These are phyloP conservation scores for Gallinago solitaria DNA, from an alignment of 2,797 vertebrate species.

Conservation along the genomic window DNA sequence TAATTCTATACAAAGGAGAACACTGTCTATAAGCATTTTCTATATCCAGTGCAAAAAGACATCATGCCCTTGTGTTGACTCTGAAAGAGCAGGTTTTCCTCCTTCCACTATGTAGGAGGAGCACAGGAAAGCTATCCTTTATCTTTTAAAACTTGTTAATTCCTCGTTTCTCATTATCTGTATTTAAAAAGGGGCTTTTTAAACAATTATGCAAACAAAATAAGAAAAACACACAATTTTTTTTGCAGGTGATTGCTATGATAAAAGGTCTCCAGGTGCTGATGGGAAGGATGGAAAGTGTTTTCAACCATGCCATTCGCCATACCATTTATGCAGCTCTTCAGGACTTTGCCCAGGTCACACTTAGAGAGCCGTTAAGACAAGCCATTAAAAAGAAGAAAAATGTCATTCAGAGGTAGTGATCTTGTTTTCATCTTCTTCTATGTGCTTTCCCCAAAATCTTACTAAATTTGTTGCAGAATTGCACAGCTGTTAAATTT, in stretches of 20 bases:
- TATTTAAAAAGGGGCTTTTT: neutral
- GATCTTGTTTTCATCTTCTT: neutral
- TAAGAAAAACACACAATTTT: neutral
- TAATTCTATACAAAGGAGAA: neutral
- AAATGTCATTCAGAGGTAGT: conserved; percentile 94
- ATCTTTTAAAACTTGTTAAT: neutral
- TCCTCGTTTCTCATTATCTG: neutral
- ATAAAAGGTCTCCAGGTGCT: conserved; percentile 97
- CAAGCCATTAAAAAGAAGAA: conserved; percentile 99
- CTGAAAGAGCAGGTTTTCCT: neutral
- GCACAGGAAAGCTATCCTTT: neutral
- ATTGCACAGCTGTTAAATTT: neutral
- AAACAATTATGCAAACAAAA: neutral
- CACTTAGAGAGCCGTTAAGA: conserved; percentile 90
- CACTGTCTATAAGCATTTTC: neutral
- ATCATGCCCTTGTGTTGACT: neutral
- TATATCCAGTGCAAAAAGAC: neutral
- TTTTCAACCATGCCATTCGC: conserved; percentile 97
- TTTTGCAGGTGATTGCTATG: conserved; percentile 93
- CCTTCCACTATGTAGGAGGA: neutral
- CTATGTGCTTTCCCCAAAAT: neutral
- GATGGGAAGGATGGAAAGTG: conserved; percentile 99
- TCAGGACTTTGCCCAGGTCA: conserved; percentile 96
- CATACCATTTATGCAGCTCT: conserved; percentile 96
- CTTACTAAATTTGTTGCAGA: neutral